Base-by-base conservation (phyloP, 2,888 invertebrate genomes). In the Stictocephala bisonia region DNA sequence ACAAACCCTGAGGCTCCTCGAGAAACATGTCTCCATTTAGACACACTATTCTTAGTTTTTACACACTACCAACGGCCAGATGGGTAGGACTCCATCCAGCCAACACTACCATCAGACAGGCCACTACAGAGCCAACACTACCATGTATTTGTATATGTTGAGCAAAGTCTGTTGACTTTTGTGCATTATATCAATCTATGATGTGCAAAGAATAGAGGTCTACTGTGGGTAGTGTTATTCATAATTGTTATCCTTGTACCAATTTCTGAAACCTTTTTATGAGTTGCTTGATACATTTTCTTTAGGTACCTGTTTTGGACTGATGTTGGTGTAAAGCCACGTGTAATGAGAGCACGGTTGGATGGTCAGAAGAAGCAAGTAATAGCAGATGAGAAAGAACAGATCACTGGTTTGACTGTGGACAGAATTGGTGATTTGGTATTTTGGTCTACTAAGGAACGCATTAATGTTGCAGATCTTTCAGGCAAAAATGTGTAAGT, bases 391-490 rank as follows among this genome's bases (percentile, higher is more conserved):
- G 91, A 90, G 71, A 84, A 88, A 69, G 89, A 91, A 71, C 87
- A 87, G 81, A 91, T 92, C 0, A 89, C 92, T 0, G 93, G 95
- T 0, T 86, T 97, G 72, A 90, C 96, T 0, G 87, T 97, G 3
- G 96, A 97, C 83, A 90, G 90, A 20, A 85, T 87, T 74, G 86
- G 89, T 27, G 90, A 92, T 82, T 86, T 90, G 77, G 86, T 97
- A 1, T 97, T 93, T 84, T 97, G 96, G 93, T 91, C 94, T 0
- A 92, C 93, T 81, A 89, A 89, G 11, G 88, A 91, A 60, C 89
- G 91, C 77, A 94, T 98, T 78, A 94, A 94, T 82, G 90, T 90
- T 75, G 90, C 93, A 75, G 93, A 95, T 79, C 87, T 97, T 13
- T 90, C 92, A 80, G 95, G 95, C 11, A 88, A 89, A 53, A 90